Conservation (phyloP, 2,797 vertebrate species). For the Eidolon dupreanum region DNA sequence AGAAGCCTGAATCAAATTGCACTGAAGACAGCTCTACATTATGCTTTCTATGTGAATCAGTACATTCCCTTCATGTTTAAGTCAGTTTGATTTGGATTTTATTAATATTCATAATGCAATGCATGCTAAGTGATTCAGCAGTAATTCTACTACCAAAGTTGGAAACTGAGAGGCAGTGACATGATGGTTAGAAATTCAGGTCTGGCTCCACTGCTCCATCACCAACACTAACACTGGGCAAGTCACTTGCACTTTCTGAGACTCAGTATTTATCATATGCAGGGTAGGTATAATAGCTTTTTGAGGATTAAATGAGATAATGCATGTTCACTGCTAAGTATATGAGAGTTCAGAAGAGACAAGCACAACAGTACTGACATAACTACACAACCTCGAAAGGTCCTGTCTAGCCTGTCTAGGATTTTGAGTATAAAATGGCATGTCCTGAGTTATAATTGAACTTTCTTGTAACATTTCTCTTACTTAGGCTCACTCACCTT, state of each 20-base stretch:
- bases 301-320: constrained; percentile 31
- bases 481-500: not conserved
- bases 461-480: constrained; percentile 30
- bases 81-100: not conserved
- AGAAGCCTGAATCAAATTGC: not conserved
- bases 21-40: not conserved
- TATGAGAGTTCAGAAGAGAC: not conserved
- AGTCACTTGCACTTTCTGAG: constrained; percentile 14
- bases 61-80: not conserved
- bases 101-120: not conserved
- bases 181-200: not conserved
- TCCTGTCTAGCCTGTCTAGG: not conserved
- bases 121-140: not conserved
- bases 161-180: not conserved
- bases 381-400: not conserved
- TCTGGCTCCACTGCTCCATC: not conserved
- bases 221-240: not conserved
- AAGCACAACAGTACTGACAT: not conserved
- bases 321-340: not conserved
- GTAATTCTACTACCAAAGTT: not conserved
- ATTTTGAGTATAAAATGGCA: not conserved
- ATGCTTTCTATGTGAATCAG: not conserved
- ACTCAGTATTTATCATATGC: not conserved
- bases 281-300: constrained; percentile 31
- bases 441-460: not conserved